Conservation (phyloP, 2,888 invertebrate genomes). For the Drosophila pseudotalamancana region DNA sequence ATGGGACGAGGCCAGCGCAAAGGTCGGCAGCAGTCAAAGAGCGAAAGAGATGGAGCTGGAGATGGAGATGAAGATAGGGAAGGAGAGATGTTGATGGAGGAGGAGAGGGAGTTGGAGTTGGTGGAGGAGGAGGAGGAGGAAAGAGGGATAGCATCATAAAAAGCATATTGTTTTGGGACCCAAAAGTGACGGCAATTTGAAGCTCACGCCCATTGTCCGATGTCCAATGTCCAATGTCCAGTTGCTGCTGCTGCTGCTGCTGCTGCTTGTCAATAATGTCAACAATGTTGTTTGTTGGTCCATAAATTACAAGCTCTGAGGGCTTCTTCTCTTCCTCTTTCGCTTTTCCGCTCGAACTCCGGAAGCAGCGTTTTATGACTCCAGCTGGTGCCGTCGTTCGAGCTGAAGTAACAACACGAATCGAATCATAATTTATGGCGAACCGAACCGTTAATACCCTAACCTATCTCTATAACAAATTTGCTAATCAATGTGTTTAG, state of each 20-base stretch:
- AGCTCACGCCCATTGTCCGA: slow-evolving; percentile 34
- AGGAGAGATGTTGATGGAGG: slow-evolving; percentile 18
- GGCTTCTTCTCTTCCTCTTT: background rate
- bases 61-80: background rate
- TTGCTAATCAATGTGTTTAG: too few relatives aligned
- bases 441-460: slow-evolving; percentile 7
- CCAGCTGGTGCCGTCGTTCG: slow-evolving; percentile 43
- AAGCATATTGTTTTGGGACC: slow-evolving; percentile 56
- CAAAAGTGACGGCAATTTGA: slow-evolving; percentile 37
- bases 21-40: slow-evolving; percentile 62
- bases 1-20: slow-evolving; percentile 23
- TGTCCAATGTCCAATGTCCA: background rate
- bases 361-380: slow-evolving; percentile 39
- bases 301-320: slow-evolving; percentile 72
- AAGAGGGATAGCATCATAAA: slow-evolving; percentile 37
- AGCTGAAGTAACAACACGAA: slow-evolving; percentile 28
- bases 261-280: slow-evolving; percentile 77
- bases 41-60: background rate
- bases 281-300: slow-evolving; percentile 77
- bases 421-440: background rate
- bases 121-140: background rate
- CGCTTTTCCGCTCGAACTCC: background rate
- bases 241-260: slow-evolving; percentile 9
- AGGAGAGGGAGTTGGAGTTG: background rate
- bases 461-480: background rate